Percentiles rank a stretch among this genome's conserved stretches.
Conservation (phyloP, 1,140 invertebrate species). For the Orius insidiosus region DNA sequence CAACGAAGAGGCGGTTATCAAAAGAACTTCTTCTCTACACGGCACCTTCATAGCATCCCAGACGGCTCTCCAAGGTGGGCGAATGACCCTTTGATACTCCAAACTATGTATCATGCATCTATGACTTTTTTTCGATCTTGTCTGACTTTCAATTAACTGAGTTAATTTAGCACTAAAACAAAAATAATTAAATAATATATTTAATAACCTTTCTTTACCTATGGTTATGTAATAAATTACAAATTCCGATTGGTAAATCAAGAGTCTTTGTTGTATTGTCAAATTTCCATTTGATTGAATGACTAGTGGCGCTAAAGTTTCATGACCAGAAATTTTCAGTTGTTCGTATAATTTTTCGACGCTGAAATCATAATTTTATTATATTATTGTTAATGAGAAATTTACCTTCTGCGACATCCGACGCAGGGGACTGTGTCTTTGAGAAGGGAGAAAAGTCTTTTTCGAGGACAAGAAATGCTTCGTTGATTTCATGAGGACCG, state of each 20-base stretch:
- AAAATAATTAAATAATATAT: slow-evolving; percentile 3
- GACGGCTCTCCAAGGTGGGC: slow-evolving; percentile 57
- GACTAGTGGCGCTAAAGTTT: slow-evolving; percentile 62
- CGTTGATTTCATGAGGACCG: slow-evolving; percentile 56
- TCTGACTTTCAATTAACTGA: slow-evolving; percentile 61
- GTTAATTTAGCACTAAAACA: slow-evolving; percentile 48
- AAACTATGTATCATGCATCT: slow-evolving; percentile 72
- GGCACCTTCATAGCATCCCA: slow-evolving; percentile 75
- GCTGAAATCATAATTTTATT: slow-evolving; percentile 32
- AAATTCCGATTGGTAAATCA: slow-evolving; percentile 22
- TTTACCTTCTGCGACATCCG: slow-evolving; percentile 72
- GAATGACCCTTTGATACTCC: slow-evolving; percentile 56
- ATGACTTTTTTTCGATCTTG: slow-evolving; percentile 68
- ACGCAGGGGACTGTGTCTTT: slow-evolving; percentile 82
- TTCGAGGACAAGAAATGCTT: slow-evolving; percentile 64
- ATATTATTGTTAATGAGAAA: too few relatives aligned
- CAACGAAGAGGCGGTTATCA: slow-evolving; percentile 65
- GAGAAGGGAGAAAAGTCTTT: slow-evolving; percentile 65
- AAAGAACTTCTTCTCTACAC: slow-evolving; percentile 67
- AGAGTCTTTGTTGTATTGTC: slow-evolving; percentile 41
- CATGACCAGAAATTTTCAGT: slow-evolving; percentile 59
- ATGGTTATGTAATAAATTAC: slow-evolving; percentile 68
- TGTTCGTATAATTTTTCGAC: slow-evolving; percentile 73
- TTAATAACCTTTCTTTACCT: slow-evolving; percentile 26
- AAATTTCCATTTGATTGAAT: slow-evolving; percentile 50